Percentiles rank a stretch among this genome's conserved stretches.
phyloP scores from a whole-genome alignment of 1,140 invertebrate species.

The Drosophila sp. region DNA sequence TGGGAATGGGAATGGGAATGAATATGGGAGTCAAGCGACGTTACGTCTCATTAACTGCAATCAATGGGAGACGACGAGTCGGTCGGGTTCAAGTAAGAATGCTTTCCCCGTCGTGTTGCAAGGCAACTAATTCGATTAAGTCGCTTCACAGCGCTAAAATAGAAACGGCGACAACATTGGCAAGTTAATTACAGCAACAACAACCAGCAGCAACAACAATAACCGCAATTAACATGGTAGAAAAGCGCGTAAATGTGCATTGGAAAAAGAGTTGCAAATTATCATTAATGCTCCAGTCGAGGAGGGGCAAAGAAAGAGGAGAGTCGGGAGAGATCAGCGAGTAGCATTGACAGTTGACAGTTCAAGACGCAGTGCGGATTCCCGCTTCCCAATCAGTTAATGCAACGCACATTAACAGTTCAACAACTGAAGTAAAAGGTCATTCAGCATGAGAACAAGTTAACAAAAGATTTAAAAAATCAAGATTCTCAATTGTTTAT shows the following conservation, averaged over 20 bases:
- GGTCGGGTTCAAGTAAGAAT: conserved; percentile 10
- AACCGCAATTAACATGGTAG: conserved; percentile 20
- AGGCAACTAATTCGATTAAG: conserved; percentile 73
- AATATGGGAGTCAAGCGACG: background rate
- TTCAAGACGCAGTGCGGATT: conserved; percentile 23
- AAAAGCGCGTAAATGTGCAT: conserved; percentile 38
- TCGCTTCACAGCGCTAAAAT: too few relatives aligned
- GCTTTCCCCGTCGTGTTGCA: conserved; percentile 12
- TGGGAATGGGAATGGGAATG: too few relatives aligned
- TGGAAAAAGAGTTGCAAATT: conserved; percentile 28
- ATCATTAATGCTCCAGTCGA: conserved; percentile 22
- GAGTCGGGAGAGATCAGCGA: background rate
- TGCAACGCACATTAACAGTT: conserved; percentile 29
- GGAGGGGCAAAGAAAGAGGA: background rate
- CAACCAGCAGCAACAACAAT: conserved; percentile 19
- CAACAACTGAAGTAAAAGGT: conserved; percentile 9
- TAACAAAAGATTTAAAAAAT: background rate
- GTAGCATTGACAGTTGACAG: conserved; percentile 19
- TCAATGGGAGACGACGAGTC: conserved; percentile 59
- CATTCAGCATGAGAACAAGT: conserved; percentile 11
- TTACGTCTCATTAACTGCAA: conserved; percentile 75
- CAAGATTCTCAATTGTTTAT: background rate
- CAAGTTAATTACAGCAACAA: conserved; percentile 63
- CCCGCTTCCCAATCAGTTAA: conserved; percentile 23
- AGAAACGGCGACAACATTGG: conserved; percentile 49